Conservation (phyloP, 2,797 vertebrate genomes). For the Pterois miles region DNA sequence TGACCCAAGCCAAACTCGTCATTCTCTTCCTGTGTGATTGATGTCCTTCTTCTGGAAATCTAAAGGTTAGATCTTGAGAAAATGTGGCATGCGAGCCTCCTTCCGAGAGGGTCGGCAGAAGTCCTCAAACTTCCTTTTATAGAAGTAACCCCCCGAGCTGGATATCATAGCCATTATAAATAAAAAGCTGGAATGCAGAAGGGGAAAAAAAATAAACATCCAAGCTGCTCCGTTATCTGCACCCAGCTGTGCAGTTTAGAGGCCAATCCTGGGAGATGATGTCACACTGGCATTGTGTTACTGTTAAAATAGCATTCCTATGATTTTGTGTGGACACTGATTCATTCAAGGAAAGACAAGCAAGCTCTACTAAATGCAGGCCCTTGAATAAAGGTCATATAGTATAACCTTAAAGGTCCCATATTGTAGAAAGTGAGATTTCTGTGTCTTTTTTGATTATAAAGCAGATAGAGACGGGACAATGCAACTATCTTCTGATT, state of each 20-base stretch:
- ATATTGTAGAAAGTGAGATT: neutral
- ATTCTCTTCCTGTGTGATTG: slow-evolving; percentile 50
- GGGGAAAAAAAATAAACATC: slow-evolving; percentile 75
- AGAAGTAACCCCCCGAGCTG: slow-evolving; percentile 74
- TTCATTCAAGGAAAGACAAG: slow-evolving; percentile 43
- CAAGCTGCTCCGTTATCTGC: slow-evolving; percentile 68
- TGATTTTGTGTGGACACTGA: slow-evolving; percentile 31
- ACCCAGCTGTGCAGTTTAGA: slow-evolving; percentile 71
- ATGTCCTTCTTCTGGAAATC: slow-evolving; percentile 64
- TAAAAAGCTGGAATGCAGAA: slow-evolving; percentile 79
- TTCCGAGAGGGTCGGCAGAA: slow-evolving; percentile 58
- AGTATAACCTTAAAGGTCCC: neutral
- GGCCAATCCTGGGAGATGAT: slow-evolving; percentile 64
- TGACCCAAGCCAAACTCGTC: slow-evolving; percentile 49
- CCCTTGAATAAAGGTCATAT: slow-evolving; percentile 21
- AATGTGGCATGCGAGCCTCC: slow-evolving; percentile 62
- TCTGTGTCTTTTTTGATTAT: neutral
- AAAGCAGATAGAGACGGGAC: no score
- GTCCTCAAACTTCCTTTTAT: slow-evolving; percentile 80
- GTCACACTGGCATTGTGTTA: slow-evolving; percentile 65
- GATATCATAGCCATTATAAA: slow-evolving; percentile 78
- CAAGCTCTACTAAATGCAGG: slow-evolving; percentile 11
- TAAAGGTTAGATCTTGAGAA: slow-evolving; percentile 67
- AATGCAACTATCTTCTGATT: no score
- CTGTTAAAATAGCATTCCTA: slow-evolving; percentile 43